Base-by-base conservation (phyloP, 2,888 invertebrate genomes). In the Andrena praecox region DNA sequence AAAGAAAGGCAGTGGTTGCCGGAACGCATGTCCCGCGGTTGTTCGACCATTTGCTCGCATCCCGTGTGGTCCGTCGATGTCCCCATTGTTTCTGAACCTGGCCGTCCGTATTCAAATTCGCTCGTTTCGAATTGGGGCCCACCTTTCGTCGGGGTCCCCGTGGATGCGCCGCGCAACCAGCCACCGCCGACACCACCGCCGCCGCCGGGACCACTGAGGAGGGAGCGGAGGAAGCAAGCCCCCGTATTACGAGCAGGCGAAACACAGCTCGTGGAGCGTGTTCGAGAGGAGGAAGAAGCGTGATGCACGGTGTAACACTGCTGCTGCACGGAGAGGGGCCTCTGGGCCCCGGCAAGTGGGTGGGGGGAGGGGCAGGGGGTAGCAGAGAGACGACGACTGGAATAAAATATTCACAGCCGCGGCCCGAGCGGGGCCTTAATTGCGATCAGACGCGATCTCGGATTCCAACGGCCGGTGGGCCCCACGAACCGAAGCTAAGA, bases 381-480 rank as follows among this genome's bases (percentile, higher is more conserved):
- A 75, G 73, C 81, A 81, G 85, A 72, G 74, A 88, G 87, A 83
- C 80, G 82, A 87, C 77, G 80, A 82, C 79, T 84, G 87, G 93
- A 92, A 93, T 93, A 93, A 93, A 93, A 93, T 93, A 93, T 93
- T 93, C 93, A 92, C 93, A 92, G 93, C 91, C 91, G 87, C 89
- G 91, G 90, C 86, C 93, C 90, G 90, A 92, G 91, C 90, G 86
- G 90, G 87, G 92, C 93, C 93, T 93, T 94, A 93, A 93, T 94
- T 93, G 93, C 93, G 93, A 93, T 93, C 93, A 92, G 93, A 93
- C 93, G 93, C 93, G 93, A 94, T 93, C 93, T 94, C 93, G 92
- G 92, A 94, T 94, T 94, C 93, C 93, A 92, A 89, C 92, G 91
- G 91, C 92, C 87, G 93, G 93, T 93, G 93, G 91, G 93, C 92